A percentile compares a stretch with the other conserved stretches of the same genome.
Conservation (phyloP, 2,888 invertebrate species). For the Cheilosia variabilis region DNA sequence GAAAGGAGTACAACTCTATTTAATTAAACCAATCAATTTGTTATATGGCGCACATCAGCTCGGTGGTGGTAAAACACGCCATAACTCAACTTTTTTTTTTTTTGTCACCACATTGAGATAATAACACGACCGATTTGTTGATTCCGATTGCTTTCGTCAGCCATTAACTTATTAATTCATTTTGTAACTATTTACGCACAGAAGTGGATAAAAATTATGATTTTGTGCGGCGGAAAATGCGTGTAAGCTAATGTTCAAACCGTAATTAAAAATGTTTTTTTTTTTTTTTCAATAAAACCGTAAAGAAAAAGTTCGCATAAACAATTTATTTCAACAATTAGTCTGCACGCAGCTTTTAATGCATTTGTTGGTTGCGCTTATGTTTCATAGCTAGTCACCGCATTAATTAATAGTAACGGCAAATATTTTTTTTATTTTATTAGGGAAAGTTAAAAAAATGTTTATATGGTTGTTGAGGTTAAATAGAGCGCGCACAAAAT, state of each 20-base stretch:
- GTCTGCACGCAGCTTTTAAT: background rate
- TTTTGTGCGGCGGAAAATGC: too few species aligned
- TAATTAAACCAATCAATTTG: conserved; percentile 15
- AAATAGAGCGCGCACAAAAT: background rate
- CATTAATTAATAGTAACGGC: background rate
- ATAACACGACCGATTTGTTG: conserved; percentile 32
- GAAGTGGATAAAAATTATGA: too few species aligned
- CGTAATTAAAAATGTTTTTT: background rate
- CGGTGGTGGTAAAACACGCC: too few species aligned
- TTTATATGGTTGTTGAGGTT: background rate
- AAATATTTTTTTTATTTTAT: background rate
- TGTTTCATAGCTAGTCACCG: background rate
- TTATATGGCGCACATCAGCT: background rate
- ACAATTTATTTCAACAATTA: background rate
- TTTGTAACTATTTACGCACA: background rate
- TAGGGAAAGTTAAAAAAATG: background rate
- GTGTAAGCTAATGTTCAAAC: background rate
- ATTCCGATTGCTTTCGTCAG: conserved; percentile 2
- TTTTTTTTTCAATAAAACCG: background rate
- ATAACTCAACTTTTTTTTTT: background rate
- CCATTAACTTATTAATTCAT: conserved; percentile 24
- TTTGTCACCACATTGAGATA: conserved; percentile 29
- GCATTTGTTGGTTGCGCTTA: background rate
- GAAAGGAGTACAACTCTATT: background rate
- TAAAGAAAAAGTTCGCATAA: background rate